Base-by-base conservation (phyloP, 2,888 invertebrate genomes). In the Schizotus pectinicornis region DNA sequence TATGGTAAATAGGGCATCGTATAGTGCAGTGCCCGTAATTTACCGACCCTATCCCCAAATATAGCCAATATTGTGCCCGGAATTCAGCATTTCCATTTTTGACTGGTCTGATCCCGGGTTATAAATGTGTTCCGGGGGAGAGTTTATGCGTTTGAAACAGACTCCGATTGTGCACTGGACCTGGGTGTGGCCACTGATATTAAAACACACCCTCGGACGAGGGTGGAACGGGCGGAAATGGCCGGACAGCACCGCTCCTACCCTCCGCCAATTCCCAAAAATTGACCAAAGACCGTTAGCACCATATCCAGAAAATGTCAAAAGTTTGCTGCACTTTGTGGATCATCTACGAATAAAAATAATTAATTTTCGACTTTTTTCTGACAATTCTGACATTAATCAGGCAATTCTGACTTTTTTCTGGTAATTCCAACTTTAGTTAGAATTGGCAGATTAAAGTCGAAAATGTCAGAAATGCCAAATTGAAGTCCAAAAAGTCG, bases 21-120 rank as follows among this genome's bases (percentile, higher is more conserved):
- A 22, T 22, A 22, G 59, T 64, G 62, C 68, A 52, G 70, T 70
- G 69, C 72, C 73, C 68, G 72, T 75, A 76, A 76, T 77, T 75
- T 74, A 76, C 74, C 73, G 69, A 68, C 63, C 71, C 70, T 68
- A 74, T 73, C 73, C 73, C 70, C 59, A 62, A 67, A 70, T 68
- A 67, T 68, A 72, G 70, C 74, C 75, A 76, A 75, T 74, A 75
- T 73, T 72, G 72, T 74, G 69, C 70, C 63, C 56, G 68, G 37
- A 37, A 64, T 71, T 67, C 66, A 55, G 68, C 68, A 77, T 76
- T 78, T 77, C 77, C 77, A 78, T 79, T 78, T 77, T 77, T 76
- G 77, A 77, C 77, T 75, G 73, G 72, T 73, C 70, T 76, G 76
- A 77, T 77, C 79, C 76, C 73, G 55, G 62, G 72, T 77, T 75